Evolutionary conservation across 2,797 vertebrate species (phyloP), one percentile per base, ranked within the genome.

Genomic region (Neopelma chrysocephalum): DNA sequence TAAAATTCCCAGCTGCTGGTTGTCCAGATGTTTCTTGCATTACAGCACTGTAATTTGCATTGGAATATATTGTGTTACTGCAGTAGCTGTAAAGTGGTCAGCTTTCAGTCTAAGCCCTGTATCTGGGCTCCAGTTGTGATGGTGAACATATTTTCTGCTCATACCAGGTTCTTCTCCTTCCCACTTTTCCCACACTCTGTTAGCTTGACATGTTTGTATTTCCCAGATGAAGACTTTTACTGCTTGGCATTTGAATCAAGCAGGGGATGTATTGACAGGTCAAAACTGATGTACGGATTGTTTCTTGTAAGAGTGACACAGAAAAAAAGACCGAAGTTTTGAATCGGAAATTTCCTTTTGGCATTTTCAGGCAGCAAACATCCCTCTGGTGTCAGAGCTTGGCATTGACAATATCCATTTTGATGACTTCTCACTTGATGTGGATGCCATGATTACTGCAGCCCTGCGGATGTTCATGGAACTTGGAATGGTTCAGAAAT

Each of bases 401-500:
- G 98, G 99, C 97, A 99, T 99, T 53, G 99, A 98, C 69, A 98
- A 99, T 96, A 98, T 99, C 95, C 99, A 99, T 96, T 99, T 99
- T 96, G 99, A 99, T 95, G 99, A 99, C 97, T 99, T 99, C 98
- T 99, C 99, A 9, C 98, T 99, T 71, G 99, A 99, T 19, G 98
- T 99, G 38, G 99, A 99, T 36, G 99, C 99, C 97, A 99, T 99
- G 99, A 99, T 99, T 96, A 99, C 99, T 5, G 99, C 99, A 32
- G 98, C 99, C 64, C 98, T 99, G 91, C 98, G 99, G 84, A 99
- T 99, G 99, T 99, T 99, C 97, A 99, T 99, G 98, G 99, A 99
- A 97, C 97, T 99, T 96, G 99, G 99, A 94, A 99, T 99, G 98
- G 98, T 99, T 95, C 99, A 99, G 98, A 99, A 99, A 97, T 99